Base-by-base conservation (phyloP, 2,888 invertebrate genomes). In the Torymus aiolomorphi region DNA sequence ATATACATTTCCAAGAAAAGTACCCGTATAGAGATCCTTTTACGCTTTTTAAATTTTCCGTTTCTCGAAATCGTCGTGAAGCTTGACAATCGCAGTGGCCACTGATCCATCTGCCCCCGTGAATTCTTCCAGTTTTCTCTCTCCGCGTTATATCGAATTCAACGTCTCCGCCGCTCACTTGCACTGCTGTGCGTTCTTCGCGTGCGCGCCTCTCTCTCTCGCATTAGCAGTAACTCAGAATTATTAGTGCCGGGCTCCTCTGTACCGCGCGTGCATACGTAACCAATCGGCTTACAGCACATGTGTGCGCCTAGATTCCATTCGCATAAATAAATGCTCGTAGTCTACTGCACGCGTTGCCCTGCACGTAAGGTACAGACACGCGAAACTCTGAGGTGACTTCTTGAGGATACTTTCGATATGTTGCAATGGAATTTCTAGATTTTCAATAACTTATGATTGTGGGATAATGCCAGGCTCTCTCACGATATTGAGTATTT, bases 161-260 rank as follows among this genome's bases (percentile, higher is more conserved):
- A 74, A 82, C 71, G 75, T 63, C 57, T 18, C 49, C 62, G 42
- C 54, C 20, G 18, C 3, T 57, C 51, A 52, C 31, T 54, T 57
- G 59, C 24, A 8, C 65, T 56, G 16, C 13, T 20, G 24, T 67
- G 56, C 18, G 31, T 31, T 31, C 31, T 31, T 31, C 31, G 31
- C 31, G 31, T 31, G 31, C 5, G 31, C 31, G 31, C 31, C 31
- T 31, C 24, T 49, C 16, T 20, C 56, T 59, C 73, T 81, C 80
- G 84, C 82, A 84, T 85, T 86, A 84, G 82, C 84, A 83, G 83
- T 84, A 85, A 85, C 83, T 84, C 82, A 83, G 85, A 85, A 85
- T 85, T 86, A 86, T 85, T 86, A 84, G 85, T 82, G 82, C 83
- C 82, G 56, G 12, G 31, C 54, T 31, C 16, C 18, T 56, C 54